A percentile compares a stretch with the other conserved stretches of the same genome.
These are phyloP conservation scores for Malurus melanocephalus DNA, from an alignment of 2,113 vertebrate genomes.

Conservation along the genomic window DNA sequence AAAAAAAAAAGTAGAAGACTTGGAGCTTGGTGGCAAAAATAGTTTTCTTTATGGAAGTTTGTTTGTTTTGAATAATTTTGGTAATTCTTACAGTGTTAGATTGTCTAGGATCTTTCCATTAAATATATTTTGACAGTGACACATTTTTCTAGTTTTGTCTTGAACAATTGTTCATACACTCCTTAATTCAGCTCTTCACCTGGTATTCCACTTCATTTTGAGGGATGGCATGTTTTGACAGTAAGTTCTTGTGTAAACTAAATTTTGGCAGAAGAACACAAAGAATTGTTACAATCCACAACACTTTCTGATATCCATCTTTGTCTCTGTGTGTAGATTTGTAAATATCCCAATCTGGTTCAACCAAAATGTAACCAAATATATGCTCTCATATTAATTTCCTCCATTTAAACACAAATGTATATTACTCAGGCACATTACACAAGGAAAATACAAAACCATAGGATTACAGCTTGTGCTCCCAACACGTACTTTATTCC, in stretches of 20 bases:
- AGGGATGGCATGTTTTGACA: neutral
- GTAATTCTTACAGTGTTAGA: neutral
- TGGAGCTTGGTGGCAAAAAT: neutral
- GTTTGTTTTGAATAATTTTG: neutral
- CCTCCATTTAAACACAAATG: neutral
- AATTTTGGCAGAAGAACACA: neutral
- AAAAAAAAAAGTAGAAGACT: neutral
- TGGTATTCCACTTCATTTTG: neutral
- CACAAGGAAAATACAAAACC: neutral
- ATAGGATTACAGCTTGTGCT: neutral
- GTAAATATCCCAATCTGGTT: neutral
- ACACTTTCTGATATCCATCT: neutral
- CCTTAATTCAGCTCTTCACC: neutral
- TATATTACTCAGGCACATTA: neutral
- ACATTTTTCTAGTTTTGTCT: neutral
- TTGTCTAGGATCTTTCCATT: neutral
- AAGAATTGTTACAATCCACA: neutral
- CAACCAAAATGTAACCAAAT: neutral
- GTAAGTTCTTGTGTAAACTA: neutral
- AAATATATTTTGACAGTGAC: neutral
- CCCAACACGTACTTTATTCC: neutral
- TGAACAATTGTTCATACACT: neutral
- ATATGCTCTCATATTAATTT: neutral
- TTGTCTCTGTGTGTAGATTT: neutral
- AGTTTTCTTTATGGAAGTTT: neutral